Percentiles rank a stretch among this genome's conserved stretches.
phyloP scores from a whole-genome alignment of 2,113 vertebrate genomes.

The Mionectes macconnelli region DNA sequence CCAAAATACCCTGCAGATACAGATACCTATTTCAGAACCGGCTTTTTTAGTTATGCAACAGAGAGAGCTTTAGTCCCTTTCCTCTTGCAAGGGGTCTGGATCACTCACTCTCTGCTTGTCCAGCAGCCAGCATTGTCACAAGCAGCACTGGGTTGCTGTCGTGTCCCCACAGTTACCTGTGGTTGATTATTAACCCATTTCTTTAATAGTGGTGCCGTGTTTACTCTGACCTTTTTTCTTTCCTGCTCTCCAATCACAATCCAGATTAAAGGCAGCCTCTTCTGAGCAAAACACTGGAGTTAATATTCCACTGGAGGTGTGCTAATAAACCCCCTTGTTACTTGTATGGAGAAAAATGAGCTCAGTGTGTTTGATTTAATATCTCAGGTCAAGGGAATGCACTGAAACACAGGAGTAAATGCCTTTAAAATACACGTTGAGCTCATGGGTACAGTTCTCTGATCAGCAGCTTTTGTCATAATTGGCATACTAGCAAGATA shows the following conservation, averaged over 20 bases:
- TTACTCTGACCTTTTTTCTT: neutral
- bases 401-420: neutral
- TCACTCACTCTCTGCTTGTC: neutral
- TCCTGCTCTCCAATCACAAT: neutral
- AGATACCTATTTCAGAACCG: neutral
- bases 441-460: neutral
- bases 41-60: neutral
- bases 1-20: neutral
- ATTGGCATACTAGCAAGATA: neutral
- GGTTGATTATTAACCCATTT: neutral
- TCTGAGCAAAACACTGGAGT: conserved; percentile 4
- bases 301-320: neutral
- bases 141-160: neutral
- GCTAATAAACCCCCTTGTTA: neutral
- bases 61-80: neutral
- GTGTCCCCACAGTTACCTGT: neutral
- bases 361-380: neutral
- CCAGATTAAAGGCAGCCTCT: conserved; percentile 4
- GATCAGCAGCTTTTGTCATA: neutral
- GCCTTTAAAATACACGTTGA: neutral
- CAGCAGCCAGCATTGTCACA: neutral
- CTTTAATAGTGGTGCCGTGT: neutral
- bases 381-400: neutral
- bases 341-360: neutral
- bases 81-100: rapidly evolving